phyloP scores from a whole-genome alignment of 2,113 vertebrate genomes.

The Spilogale gracilis region DNA sequence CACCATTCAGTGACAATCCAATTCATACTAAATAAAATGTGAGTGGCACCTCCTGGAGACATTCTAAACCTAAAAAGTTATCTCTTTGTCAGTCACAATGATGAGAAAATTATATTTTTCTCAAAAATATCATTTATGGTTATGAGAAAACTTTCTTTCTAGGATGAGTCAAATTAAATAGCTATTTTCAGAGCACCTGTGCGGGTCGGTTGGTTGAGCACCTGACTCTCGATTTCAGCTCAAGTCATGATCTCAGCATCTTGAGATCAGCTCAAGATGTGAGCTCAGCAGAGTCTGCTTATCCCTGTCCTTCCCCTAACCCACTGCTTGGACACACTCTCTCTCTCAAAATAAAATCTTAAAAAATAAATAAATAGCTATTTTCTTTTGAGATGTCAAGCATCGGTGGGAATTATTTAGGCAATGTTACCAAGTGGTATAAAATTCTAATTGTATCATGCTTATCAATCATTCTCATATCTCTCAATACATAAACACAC shows the following conservation, averaged over 20 bases:
- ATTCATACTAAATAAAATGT: background rate
- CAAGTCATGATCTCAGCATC: background rate
- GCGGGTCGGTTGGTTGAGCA: background rate
- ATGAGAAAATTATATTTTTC: background rate
- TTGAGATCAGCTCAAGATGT: background rate
- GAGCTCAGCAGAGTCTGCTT: background rate
- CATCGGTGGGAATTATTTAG: background rate
- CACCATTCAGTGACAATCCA: background rate
- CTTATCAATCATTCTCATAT: background rate
- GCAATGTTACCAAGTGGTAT: background rate
- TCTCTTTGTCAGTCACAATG: background rate
- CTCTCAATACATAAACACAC: background rate
- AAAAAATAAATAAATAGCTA: background rate
- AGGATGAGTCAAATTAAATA: background rate
- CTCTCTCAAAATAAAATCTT: background rate
- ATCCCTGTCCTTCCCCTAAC: background rate
- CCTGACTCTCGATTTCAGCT: background rate
- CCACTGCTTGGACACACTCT: background rate
- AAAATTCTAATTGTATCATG: background rate
- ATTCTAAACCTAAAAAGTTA: background rate
- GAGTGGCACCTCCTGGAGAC: background rate
- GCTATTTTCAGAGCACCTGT: background rate
- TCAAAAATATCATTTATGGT: background rate
- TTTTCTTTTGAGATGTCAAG: conserved; percentile 45
- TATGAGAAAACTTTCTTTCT: background rate